Conservation (phyloP, 1,140 invertebrate genomes). For the Cyrtorhinus lividipennis region DNA sequence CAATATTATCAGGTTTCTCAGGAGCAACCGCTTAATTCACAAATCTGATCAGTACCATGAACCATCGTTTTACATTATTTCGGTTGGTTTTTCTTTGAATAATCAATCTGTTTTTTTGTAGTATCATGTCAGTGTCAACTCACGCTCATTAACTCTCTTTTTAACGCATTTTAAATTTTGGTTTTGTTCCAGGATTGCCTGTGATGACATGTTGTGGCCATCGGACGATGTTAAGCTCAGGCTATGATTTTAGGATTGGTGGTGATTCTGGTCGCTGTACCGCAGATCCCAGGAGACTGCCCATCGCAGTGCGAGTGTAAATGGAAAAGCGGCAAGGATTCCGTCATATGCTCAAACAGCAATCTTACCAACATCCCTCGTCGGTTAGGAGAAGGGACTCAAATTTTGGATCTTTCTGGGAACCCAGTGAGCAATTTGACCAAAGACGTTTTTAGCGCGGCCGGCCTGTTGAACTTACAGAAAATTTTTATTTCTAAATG, state of each 20-base stretch:
- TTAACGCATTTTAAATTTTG: too few relatives aligned
- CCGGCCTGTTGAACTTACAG: conserved; percentile 60
- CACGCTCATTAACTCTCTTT: too few relatives aligned
- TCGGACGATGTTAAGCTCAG: neutral
- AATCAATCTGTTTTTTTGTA: too few relatives aligned
- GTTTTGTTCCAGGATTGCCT: neutral
- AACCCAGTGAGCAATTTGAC: conserved; percentile 50
- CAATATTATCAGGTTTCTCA: too few relatives aligned
- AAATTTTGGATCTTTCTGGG: conserved; percentile 57
- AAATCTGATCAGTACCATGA: too few relatives aligned
- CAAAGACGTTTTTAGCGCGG: conserved; percentile 51
- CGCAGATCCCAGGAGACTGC: conserved; percentile 30
- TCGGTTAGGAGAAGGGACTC: conserved; percentile 54
- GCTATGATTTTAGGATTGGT: conserved; percentile 8
- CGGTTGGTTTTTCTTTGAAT: too few relatives aligned
- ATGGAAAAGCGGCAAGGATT: conserved; percentile 72
- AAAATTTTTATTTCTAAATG: conserved; percentile 55
- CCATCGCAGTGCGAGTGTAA: conserved; percentile 64
- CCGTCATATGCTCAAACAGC: conserved; percentile 55
- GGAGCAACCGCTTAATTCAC: too few relatives aligned
- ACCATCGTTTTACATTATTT: too few relatives aligned
- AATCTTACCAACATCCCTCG: conserved; percentile 51
- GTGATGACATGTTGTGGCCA: conserved; percentile 6
- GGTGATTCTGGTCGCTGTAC: conserved; percentile 11
- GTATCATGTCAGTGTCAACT: too few relatives aligned